Evolutionary conservation across 2,113 vertebrate genomes (phyloP).

Genomic region (Hypocryptadius cinnamomeus): DNA sequence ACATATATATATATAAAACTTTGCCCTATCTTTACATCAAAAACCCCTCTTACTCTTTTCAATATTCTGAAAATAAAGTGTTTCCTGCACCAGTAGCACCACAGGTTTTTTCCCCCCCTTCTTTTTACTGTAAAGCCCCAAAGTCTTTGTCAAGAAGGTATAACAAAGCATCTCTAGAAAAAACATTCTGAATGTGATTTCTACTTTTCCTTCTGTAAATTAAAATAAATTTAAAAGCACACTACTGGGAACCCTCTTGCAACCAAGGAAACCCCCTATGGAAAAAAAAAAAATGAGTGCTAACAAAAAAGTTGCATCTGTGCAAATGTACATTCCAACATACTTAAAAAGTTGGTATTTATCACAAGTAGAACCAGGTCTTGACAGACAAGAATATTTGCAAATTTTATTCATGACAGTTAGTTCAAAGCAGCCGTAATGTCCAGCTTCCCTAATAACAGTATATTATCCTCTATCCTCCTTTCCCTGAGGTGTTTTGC

Average conservation of each 20-base stretch:
- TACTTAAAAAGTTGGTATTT: not conserved
- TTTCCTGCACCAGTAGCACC: not conserved
- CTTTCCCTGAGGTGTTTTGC: not conserved
- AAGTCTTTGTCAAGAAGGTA: not conserved
- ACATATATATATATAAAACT: not conserved
- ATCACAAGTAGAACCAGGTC: not conserved
- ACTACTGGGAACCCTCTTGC: not conserved
- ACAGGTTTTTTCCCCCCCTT: not conserved
- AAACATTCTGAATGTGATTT: not conserved
- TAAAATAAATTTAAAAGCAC: not conserved
- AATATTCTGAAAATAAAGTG: not conserved
- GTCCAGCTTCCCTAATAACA: conserved; percentile 22
- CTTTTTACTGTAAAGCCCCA: not conserved
- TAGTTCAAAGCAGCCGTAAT: conserved; percentile 22
- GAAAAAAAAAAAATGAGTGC: not conserved
- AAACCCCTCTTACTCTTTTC: not conserved
- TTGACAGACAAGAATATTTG: not conserved
- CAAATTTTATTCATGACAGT: conserved; percentile 16
- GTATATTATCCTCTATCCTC: not conserved
- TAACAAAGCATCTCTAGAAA: not conserved
- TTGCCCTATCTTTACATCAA: not conserved
- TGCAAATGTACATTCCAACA: conserved; percentile 4
- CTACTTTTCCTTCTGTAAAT: not conserved
- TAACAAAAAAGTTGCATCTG: not conserved
- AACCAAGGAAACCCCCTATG: not conserved